Evolutionary conservation across 2,888 invertebrate genomes (phyloP), one percentile per base, ranked within the genome.

Genomic region (Pteria penguin): DNA sequence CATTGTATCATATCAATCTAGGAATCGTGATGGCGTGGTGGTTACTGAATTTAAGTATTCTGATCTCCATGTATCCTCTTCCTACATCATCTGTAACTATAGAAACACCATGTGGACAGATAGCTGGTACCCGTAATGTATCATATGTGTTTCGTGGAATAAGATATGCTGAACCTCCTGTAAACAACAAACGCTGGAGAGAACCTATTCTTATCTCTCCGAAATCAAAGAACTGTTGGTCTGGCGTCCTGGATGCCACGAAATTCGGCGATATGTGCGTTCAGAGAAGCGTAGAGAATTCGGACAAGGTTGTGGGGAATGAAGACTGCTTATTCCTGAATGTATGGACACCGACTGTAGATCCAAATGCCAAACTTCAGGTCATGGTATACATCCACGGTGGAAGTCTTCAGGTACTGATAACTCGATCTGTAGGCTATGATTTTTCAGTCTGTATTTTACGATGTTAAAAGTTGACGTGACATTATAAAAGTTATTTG

Each of bases 311-410:
- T 31, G 71, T 78, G 1, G 82, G 83, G 11, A 76, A 75, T 60
- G 82, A 84, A 58, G 83, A 83, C 68, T 82, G 83, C 65, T 62
- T 84, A 27, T 82, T 76, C 66, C 55, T 82, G 2, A 84, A 87
- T 68, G 82, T 91, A 4, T 88, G 90, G 86, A 87, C 91, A 0
- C 91, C 90, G 1, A 73, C 85, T 18, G 54, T 86, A 2, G 80
- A 87, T 68, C 78, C 78, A 0, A 32, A 52, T 31, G 84, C 82
- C 18, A 82, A 78, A 8, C 78, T 85, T 24, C 85, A 86, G 0
- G 90, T 90, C 2, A 88, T 91, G 90, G 89, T 91, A 1, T 91
- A 88, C 87, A 84, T 91, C 52, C 90, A 90, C 78, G 90, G 89
- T 2, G 91, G 91, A 33, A 78, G 81, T 76, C 73, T 88, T 36